Evolutionary conservation across 2,888 invertebrate species (phyloP).

Genomic region (Chirona hameri): DNA sequence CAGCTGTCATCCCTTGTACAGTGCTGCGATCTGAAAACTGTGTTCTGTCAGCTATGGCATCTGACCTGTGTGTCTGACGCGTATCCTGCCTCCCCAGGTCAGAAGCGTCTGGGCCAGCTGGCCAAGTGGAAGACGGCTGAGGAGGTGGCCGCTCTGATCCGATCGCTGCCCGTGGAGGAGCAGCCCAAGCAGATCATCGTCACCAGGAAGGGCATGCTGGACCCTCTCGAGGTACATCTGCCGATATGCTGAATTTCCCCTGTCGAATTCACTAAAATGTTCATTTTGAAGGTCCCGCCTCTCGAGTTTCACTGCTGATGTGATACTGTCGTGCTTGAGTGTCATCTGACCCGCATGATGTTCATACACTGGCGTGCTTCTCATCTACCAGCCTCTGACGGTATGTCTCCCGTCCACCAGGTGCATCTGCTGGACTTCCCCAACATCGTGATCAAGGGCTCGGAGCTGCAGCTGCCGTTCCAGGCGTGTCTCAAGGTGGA

Average conservation of each 20-base stretch:
- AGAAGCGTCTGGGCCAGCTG: slow-evolving; percentile 55
- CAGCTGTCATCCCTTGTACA: too few relatives aligned
- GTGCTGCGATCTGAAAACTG: too few relatives aligned
- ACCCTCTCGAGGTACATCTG: slow-evolving; percentile 76
- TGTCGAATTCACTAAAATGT: too few relatives aligned
- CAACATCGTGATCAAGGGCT: slow-evolving; percentile 99
- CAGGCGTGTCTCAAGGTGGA: slow-evolving; percentile 98
- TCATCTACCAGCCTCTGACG: neutral
- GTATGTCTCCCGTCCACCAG: slow-evolving; percentile 44
- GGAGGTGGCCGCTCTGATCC: slow-evolving; percentile 98
- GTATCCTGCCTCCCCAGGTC: slow-evolving; percentile 13
- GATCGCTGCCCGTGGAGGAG: slow-evolving; percentile 98
- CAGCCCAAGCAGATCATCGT: slow-evolving; percentile 99
- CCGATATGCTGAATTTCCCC: too few relatives aligned
- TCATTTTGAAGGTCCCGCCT: too few relatives aligned
- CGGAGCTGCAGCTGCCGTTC: slow-evolving; percentile 96
- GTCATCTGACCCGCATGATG: too few relatives aligned
- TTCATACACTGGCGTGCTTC: too few relatives aligned
- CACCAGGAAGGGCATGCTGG: slow-evolving; percentile 99
- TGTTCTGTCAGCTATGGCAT: too few relatives aligned
- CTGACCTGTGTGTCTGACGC: too few relatives aligned
- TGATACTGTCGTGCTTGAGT: too few relatives aligned
- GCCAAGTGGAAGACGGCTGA: slow-evolving; percentile 99
- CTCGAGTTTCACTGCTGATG: too few relatives aligned
- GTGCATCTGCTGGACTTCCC: slow-evolving; percentile 99